phyloP scores from a whole-genome alignment of 2,113 vertebrate genomes.

The Nannobrachium achirus region DNA sequence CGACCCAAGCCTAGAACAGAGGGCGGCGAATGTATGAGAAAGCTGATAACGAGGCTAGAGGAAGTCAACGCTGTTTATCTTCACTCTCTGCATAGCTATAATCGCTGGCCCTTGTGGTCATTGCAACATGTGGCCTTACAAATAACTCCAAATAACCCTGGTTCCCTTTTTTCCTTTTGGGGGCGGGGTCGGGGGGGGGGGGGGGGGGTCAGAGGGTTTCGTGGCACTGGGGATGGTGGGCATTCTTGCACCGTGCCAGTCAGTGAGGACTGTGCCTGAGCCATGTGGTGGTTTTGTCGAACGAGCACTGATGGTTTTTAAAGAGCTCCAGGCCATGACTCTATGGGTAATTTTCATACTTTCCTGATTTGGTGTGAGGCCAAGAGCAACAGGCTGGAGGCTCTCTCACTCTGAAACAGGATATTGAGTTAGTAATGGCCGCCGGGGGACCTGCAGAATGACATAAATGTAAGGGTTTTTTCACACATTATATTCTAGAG shows the following conservation, averaged over 20 bases:
- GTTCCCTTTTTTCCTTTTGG: conserved; percentile 41
- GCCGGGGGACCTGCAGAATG: conserved; percentile 72
- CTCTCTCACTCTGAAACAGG: conserved; percentile 77
- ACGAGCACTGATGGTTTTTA: conserved; percentile 70
- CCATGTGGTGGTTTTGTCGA: conserved; percentile 60
- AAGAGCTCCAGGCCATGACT: conserved; percentile 69
- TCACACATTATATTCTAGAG: conserved; percentile 52
- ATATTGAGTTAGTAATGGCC: conserved; percentile 81
- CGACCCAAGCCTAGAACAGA: conserved; percentile 28
- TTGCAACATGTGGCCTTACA: conserved; percentile 60
- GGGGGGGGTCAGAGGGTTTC: conserved; percentile 15
- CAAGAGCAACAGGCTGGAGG: conserved; percentile 78
- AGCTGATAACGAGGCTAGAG: conserved; percentile 74
- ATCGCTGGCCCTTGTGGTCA: conserved; percentile 45
- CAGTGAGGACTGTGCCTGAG: conserved; percentile 20
- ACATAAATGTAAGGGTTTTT: conserved; percentile 68
- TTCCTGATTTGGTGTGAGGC: conserved; percentile 74
- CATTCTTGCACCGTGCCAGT: conserved; percentile 49
- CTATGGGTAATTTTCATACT: conserved; percentile 83
- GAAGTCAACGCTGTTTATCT: conserved; percentile 79
- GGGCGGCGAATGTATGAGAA: conserved; percentile 65
- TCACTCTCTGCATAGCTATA: conserved; percentile 55
- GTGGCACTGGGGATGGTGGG: conserved; percentile 17
- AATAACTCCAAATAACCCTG: conserved; percentile 50
- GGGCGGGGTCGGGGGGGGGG: conserved; percentile 6